Base-by-base conservation (phyloP, 1,140 invertebrate genomes). In the Macrocentrus cingulum region DNA sequence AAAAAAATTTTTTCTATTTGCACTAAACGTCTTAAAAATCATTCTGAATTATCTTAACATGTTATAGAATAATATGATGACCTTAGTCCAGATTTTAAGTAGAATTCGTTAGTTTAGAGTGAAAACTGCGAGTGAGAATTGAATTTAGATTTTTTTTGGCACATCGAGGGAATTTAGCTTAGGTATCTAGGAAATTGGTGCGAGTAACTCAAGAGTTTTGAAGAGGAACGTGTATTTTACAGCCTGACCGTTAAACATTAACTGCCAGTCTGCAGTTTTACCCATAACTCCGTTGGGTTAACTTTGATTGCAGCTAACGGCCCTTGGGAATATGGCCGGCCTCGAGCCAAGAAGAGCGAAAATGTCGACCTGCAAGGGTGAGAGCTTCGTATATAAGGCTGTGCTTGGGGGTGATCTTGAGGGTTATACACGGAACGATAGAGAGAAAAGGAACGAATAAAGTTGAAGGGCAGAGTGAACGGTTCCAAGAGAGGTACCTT, bases 271-370 rank as follows among this genome's bases (percentile, higher is more conserved):
- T 16, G 23, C 72, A 78, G 72, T 76, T 76, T 76, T 73, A 67
- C 66, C 69, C 67, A 72, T 73, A 76, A 75, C 71, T 75, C 66
- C 62, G 34, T 55, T 44, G 71, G 69, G 69, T 76, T 75, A 79
- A 77, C 74, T 77, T 77, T 76, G 75, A 79, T 79, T 79, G 75
- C 69, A 77, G 69, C 69, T 75, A 76, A 77, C 74, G 74, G 72
- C 72, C 71, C 67, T 72, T 61, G 64, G 71, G 72, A 66, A 74
- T 71, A 67, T 66, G 42, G 57, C 16, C n/a, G n/a, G 13, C 23
- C 39, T 29, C 44, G 20, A 34, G 36, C 48, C 16, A 23, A 11
- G 37, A 42, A 25, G 9, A 16, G 39, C n/a, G n/a, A n/a, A n/a
- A 54, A 42, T 54, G 39, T 42, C 18, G 18, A 39, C 20, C 37